These are phyloP conservation scores for Nycticebus coucang DNA, from an alignment of 2,113 vertebrate species.

Conservation along the genomic window DNA sequence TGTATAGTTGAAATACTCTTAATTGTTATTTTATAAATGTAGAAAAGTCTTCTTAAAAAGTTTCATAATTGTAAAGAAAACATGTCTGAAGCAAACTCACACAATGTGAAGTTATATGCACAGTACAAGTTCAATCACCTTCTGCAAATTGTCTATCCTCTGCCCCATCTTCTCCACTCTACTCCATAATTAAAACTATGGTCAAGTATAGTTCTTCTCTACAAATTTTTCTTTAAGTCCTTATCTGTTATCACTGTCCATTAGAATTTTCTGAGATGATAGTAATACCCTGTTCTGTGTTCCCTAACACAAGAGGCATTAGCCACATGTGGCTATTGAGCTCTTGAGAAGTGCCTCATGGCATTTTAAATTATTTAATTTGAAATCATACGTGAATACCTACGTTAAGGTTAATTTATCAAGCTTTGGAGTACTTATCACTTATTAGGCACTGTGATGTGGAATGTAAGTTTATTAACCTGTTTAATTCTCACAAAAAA, in stretches of 20 bases:
- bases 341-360: not conserved
- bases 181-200: not conserved
- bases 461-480: not conserved
- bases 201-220: not conserved
- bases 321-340: not conserved
- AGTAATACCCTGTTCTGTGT: not conserved
- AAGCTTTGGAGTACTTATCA: not conserved
- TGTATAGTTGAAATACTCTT: not conserved
- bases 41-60: not conserved
- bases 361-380: not conserved
- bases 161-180: fast-evolving
- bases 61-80: not conserved
- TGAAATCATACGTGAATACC: not conserved
- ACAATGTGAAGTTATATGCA: not conserved
- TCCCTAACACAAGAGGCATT: not conserved
- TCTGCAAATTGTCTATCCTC: not conserved
- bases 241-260: not conserved
- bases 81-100: not conserved
- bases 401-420: not conserved
- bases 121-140: not conserved
- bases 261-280: not conserved
- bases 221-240: not conserved
- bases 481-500: not conserved
- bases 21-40: not conserved
- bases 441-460: not conserved